A percentile compares a stretch with the other conserved stretches of the same genome.
Conservation (phyloP, 1,140 invertebrate species). For the Lepeophtheirus salmonis region DNA sequence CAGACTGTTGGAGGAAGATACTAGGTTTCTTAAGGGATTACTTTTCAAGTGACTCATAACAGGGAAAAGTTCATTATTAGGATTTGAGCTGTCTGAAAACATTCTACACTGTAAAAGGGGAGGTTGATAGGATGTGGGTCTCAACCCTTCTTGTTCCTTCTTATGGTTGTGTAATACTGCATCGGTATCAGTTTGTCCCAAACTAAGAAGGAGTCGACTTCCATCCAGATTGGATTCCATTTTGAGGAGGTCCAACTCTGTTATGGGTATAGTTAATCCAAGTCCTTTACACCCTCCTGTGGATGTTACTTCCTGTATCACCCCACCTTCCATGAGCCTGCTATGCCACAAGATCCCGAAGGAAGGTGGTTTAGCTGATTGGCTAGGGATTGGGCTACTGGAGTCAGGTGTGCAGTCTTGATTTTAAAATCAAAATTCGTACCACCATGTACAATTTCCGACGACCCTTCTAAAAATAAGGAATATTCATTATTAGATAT, state of each 20-base stretch:
- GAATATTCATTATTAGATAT: background rate
- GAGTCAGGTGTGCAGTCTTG: conserved; percentile 1
- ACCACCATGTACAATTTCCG: background rate
- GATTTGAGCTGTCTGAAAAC: too few species aligned
- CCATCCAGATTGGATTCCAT: background rate
- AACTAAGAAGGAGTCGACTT: background rate
- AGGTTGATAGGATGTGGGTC: conserved; percentile 6
- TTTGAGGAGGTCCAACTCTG: background rate
- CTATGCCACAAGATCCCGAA: background rate
- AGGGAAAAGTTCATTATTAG: background rate
- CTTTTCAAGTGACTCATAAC: background rate
- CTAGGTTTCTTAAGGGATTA: too few species aligned
- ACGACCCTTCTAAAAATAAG: background rate
- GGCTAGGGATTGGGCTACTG: background rate
- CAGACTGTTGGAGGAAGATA: too few species aligned
- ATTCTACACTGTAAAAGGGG: conserved; percentile 7
- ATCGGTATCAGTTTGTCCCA: conserved; percentile 6
- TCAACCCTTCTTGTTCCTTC: background rate
- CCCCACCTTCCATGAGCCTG: background rate
- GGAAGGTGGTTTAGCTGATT: background rate
- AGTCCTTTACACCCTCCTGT: background rate
- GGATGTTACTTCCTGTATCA: background rate
- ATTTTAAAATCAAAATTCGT: conserved; percentile 11
- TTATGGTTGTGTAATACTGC: background rate
- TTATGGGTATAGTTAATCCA: conserved; percentile 1